Conservation (phyloP, 1,140 invertebrate species). For the Drosophila bipectinata region DNA sequence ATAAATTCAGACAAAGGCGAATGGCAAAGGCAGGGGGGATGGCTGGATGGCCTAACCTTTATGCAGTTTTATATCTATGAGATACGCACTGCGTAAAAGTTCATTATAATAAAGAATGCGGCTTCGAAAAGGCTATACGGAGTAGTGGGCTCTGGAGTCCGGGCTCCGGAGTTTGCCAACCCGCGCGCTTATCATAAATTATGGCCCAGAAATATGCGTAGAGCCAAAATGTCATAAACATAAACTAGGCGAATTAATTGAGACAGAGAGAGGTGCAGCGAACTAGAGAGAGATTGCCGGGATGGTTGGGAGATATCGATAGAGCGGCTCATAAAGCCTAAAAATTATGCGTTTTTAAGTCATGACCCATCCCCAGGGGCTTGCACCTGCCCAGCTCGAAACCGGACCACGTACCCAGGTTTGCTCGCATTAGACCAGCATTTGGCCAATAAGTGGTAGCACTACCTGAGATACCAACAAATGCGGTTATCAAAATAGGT, state of each 20-base stretch:
- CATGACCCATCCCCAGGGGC: slow-evolving; percentile 43
- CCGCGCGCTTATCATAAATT: slow-evolving; percentile 66
- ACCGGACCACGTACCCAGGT: slow-evolving; percentile 19
- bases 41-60: slow-evolving; percentile 18
- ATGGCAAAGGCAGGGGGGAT: neutral
- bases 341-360: slow-evolving; percentile 76
- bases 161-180: slow-evolving; percentile 27
- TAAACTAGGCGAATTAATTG: slow-evolving; percentile 82
- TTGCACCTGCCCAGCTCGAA: slow-evolving; percentile 60
- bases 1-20: slow-evolving; percentile 56
- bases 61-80: slow-evolving; percentile 65
- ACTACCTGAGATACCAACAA: slow-evolving; percentile 29
- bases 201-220: slow-evolving; percentile 69
- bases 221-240: slow-evolving; percentile 63
- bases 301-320: slow-evolving; percentile 7
- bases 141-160: no score
- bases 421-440: slow-evolving; percentile 57
- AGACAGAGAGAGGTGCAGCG: slow-evolving; percentile 34
- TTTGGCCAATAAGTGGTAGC: slow-evolving; percentile 56
- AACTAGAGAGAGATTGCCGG: slow-evolving; percentile 1
- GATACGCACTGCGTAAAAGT: slow-evolving; percentile 77
- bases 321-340: slow-evolving; percentile 67
- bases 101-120: slow-evolving; percentile 68
- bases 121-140: slow-evolving; percentile 1
- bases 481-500: neutral